Evolutionary conservation across 2,888 invertebrate species (phyloP), one percentile per base, ranked within the genome.

Genomic region (Harpalus rufipes): DNA sequence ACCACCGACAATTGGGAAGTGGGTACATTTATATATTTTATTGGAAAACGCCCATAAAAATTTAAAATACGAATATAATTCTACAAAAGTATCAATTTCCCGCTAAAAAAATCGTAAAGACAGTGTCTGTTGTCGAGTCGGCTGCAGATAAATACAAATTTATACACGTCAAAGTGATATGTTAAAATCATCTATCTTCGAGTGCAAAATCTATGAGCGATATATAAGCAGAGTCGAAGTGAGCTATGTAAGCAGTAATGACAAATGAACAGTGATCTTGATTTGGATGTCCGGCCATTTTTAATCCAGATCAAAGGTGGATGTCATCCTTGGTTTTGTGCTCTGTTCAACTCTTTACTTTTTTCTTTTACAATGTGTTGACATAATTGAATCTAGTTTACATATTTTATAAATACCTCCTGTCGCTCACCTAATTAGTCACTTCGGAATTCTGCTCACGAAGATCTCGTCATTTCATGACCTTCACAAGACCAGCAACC

Each of bases 341-440:
- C 14, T 61, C 41, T 32, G 56, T 51, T 8, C 10, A 51, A 12
- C 44, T 51, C 12, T 51, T 51, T 51, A 51, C 58, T 78, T 80
- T 80, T 59, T 80, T 59, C 80, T 59, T 58, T 80, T 80, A 41
- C 61, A 76, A 78, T 76, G 84, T 84, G 84, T 76, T 63, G 78
- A 84, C 84, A 84, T 78, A 84, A 84, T 84, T 76, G 84, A 84
- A 84, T 84, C 84, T 76, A 84, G 84, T 84, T 84, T 84, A 84
- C 84, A 84, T 84, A 84, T 84, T 84, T 84, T 84, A 84, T 78
- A 84, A 84, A 84, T 84, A 84, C 84, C 76, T 59, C 63, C 84
- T 84, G 84, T 63, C 76, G 76, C 61, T 84, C 78, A 78, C 76
- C 76, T 84, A 84, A 84, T 84, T 84, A 84, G 76, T 84, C 84